These are phyloP conservation scores for Dipodomys ordii DNA, from an alignment of 2,113 vertebrate species.

Conservation along the genomic window DNA sequence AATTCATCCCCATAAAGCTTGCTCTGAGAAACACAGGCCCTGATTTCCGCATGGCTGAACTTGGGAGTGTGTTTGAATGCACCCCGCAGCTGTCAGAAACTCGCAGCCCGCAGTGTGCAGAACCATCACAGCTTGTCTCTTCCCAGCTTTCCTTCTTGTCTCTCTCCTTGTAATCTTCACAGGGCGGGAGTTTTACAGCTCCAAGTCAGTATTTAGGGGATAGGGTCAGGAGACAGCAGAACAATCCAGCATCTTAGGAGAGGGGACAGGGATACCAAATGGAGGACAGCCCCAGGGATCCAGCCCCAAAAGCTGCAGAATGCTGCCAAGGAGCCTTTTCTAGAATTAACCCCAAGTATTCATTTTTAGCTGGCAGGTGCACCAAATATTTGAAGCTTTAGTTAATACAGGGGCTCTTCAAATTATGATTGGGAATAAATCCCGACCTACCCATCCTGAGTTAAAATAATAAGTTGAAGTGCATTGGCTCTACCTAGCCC, in stretches of 20 bases:
- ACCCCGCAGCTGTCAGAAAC: constrained; percentile 13
- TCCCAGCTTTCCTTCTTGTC: not conserved
- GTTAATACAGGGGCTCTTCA: not conserved
- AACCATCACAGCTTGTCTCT: not conserved
- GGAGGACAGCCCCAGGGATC: not conserved
- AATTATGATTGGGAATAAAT: not conserved
- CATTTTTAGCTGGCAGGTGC: not conserved
- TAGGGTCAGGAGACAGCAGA: not conserved
- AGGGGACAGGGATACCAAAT: not conserved
- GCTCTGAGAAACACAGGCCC: constrained; percentile 27
- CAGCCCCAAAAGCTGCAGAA: not conserved
- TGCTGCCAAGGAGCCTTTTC: not conserved
- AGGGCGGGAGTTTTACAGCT: not conserved
- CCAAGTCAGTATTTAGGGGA: not conserved
- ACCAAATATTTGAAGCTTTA: not conserved
- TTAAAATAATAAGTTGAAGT: not conserved
- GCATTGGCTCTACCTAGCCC: not conserved
- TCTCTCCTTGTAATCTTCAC: not conserved
- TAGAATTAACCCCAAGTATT: not conserved
- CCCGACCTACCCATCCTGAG: not conserved
- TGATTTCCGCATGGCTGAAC: not conserved
- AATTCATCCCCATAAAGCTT: constrained; percentile 56
- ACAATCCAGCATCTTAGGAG: not conserved
- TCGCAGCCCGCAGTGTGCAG: rapidly evolving
- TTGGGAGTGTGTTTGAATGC: not conserved